phyloP scores from a whole-genome alignment of 2,797 vertebrate genomes.

The Macropus fuliginosus region DNA sequence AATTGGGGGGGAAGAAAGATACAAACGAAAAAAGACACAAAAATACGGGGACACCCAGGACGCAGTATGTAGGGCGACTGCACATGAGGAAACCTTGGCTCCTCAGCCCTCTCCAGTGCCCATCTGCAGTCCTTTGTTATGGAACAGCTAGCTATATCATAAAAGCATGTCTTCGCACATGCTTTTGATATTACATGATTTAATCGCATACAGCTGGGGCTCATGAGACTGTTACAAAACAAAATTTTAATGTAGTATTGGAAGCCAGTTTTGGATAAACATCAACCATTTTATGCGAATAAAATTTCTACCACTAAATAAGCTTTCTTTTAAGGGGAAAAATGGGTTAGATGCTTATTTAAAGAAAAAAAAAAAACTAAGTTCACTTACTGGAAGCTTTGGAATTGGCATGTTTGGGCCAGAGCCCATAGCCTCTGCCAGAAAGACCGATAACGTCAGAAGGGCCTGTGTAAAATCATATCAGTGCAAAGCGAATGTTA shows the following conservation, averaged over 20 bases:
- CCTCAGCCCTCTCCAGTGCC: slow-evolving; percentile 71
- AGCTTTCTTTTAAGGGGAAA: slow-evolving; percentile 73
- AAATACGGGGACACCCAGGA: slow-evolving; percentile 48
- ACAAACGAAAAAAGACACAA: not conserved
- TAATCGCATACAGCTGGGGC: slow-evolving; percentile 88
- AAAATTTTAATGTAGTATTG: slow-evolving; percentile 82
- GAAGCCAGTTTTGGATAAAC: slow-evolving; percentile 84
- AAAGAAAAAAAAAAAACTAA: slow-evolving; percentile 17
- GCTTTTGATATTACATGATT: slow-evolving; percentile 88
- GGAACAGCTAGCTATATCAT: slow-evolving; percentile 84
- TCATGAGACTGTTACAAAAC: slow-evolving; percentile 86
- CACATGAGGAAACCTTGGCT: slow-evolving; percentile 71
- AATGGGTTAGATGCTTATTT: slow-evolving; percentile 20
- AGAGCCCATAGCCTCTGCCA: slow-evolving; percentile 63
- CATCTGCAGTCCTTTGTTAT: slow-evolving; percentile 82
- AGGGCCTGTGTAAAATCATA: slow-evolving; percentile 74
- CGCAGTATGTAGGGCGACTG: slow-evolving; percentile 47
- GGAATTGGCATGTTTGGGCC: slow-evolving; percentile 68
- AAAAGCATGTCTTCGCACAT: slow-evolving; percentile 85
- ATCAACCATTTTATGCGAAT: slow-evolving; percentile 82
- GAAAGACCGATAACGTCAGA: slow-evolving; percentile 69
- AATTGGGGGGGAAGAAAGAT: slow-evolving; percentile 32
- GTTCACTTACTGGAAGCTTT: slow-evolving; percentile 76
- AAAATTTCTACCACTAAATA: slow-evolving; percentile 80
- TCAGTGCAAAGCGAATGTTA: slow-evolving; percentile 76